Evolutionary conservation across 2,797 vertebrate species (phyloP).

Genomic region (Telmatherina bonti): DNA sequence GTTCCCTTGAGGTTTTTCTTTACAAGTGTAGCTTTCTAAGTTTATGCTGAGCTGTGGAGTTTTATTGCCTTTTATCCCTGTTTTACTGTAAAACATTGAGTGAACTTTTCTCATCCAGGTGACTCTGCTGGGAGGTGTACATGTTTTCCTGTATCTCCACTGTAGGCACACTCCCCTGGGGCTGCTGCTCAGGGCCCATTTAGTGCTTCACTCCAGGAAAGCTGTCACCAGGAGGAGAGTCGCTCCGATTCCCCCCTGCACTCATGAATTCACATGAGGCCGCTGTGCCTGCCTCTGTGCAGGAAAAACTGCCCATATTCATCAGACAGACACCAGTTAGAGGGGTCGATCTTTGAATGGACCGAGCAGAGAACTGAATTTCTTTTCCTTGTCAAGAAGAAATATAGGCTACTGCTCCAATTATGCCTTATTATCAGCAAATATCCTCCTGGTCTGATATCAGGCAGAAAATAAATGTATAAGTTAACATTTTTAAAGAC

Average conservation of each 20-base stretch:
- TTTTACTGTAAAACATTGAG: conserved; percentile 46
- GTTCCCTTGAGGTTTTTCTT: conserved; percentile 19
- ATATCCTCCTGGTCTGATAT: not conserved
- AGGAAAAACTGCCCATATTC: conserved; percentile 35
- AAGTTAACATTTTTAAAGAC: too few relatives aligned
- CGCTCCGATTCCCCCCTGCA: conserved; percentile 13
- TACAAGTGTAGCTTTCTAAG: conserved; percentile 17
- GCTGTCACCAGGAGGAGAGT: conserved; percentile 55
- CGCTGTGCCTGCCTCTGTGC: conserved; percentile 26
- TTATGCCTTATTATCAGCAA: not conserved
- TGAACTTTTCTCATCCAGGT: conserved; percentile 50
- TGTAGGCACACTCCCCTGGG: conserved; percentile 1
- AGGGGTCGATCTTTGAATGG: conserved; percentile 18
- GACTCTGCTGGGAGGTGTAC: conserved; percentile 32
- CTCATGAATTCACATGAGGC: conserved; percentile 73
- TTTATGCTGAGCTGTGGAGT: conserved; percentile 8
- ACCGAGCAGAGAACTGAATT: conserved; percentile 11
- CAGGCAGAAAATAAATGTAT: not conserved
- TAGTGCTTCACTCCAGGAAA: conserved; percentile 57
- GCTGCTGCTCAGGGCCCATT: conserved; percentile 54
- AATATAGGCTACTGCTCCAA: conserved; percentile 9
- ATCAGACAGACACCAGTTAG: conserved; percentile 31
- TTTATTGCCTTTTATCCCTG: conserved; percentile 33
- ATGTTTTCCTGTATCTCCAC: conserved; percentile 26
- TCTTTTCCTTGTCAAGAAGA: not conserved